Percentiles rank a stretch among this genome's conserved stretches.
Evolutionary conservation across 2,888 invertebrate species (phyloP).

Genomic region (Andrena dorsata): DNA sequence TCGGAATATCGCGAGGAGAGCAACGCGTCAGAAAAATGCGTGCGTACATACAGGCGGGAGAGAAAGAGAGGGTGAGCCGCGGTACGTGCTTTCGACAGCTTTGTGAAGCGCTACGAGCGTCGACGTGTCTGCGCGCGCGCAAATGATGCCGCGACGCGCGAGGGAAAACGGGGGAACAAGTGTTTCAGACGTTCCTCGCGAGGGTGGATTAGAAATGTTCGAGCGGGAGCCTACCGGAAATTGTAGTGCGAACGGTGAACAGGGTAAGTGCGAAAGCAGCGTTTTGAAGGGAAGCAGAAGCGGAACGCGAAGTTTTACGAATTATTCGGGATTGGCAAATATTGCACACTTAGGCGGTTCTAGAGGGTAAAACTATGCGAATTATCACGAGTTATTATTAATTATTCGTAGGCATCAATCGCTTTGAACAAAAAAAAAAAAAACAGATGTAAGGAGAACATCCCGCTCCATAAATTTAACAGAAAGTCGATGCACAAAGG

Average conservation of each 20-base stretch:
- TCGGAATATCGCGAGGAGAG: constrained; percentile 61
- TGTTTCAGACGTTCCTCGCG: constrained; percentile 41
- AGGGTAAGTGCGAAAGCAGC: constrained; percentile 5
- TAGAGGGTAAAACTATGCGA: background rate
- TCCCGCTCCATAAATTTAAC: background rate
- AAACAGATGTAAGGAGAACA: background rate
- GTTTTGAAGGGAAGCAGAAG: background rate
- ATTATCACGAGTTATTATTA: too few species aligned
- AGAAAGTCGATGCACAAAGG: background rate
- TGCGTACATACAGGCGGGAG: constrained; percentile 26
- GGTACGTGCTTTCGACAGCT: constrained; percentile 53
- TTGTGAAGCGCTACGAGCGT: constrained; percentile 52
- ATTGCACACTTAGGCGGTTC: background rate
- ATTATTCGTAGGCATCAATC: too few species aligned
- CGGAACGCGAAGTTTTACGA: background rate
- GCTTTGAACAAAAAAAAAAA: too few species aligned
- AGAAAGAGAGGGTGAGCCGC: constrained; percentile 1
- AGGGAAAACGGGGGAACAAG: constrained; percentile 39
- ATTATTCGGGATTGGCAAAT: background rate
- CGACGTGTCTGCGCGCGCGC: constrained; percentile 30
- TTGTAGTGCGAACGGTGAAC: constrained; percentile 17
- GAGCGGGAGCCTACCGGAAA: constrained; percentile 29
- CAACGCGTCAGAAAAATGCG: constrained; percentile 58
- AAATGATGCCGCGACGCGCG: constrained; percentile 37
- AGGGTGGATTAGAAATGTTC: constrained; percentile 55